Evolutionary conservation across 1,140 invertebrate species (phyloP), one percentile per base, ranked within the genome.

Genomic region (Ostrea edulis): DNA sequence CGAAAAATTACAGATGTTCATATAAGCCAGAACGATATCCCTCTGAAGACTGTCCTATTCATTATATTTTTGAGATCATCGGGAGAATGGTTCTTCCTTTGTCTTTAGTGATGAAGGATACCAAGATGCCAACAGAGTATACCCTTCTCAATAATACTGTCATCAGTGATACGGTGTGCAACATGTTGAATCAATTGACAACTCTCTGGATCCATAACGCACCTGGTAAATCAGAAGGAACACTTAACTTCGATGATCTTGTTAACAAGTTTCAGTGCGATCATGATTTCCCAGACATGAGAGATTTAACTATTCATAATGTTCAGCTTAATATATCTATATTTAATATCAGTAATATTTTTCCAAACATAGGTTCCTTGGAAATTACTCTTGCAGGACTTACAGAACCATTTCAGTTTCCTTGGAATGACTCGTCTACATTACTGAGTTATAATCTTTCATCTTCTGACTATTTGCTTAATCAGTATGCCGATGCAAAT

Each of bases 401-500:
- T 29, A 22, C 9, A 77, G 5, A 35, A 9, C 68, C 68, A 44
- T 35, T 77, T 77, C 29, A 2, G 29, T 77, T 77, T 77, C 68
- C 68, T 11, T 77, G 68, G 68, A 29, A 14, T 29, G 68, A 29
- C 29, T 11, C 68, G 0, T 77, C 29, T 77, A 22, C 29, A 5
- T 77, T 35, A 25, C 25, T 77, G 0, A 25, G 25, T 29, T 4
- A 35, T 3, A 77, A 77, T 77, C 68, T 77, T 77, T 77, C 68
- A 29, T 77, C 68, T 2, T 77, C 68, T 11, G 68, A 77, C 2
- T 77, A 29, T 12, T 2, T 17, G 9, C 68, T 77, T 14, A 77
- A 87, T 29, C 92, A 91, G 62, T 93, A 93, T 84, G 89, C 82
- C 0, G 68, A 82, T 29, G n/a, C 81, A 8, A 85, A 85, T 53